Evolutionary conservation across 2,888 invertebrate species (phyloP).

Genomic region (Phyllotreta striolata): DNA sequence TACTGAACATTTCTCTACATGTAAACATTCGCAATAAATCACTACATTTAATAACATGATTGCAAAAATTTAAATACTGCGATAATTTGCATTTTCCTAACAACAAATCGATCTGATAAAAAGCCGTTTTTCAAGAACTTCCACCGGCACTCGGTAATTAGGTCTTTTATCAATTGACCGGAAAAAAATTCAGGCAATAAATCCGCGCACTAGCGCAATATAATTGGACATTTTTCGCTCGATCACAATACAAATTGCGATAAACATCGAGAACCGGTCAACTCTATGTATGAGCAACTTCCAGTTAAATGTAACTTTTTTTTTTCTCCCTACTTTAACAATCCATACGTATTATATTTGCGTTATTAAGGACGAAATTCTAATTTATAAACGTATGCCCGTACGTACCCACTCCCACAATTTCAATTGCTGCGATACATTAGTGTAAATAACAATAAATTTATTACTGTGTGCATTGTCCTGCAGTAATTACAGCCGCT

Average conservation of each 20-base stretch:
- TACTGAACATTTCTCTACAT: too few relatives aligned
- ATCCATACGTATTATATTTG: slow-evolving; percentile 37
- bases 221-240: slow-evolving; percentile 22
- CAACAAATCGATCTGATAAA: not conserved
- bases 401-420: slow-evolving; percentile 39
- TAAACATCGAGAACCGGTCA: slow-evolving; percentile 35
- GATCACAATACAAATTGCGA: slow-evolving; percentile 38
- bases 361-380: slow-evolving; percentile 38
- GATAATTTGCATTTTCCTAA: too few relatives aligned
- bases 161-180: not conserved
- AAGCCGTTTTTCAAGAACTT: slow-evolving; percentile 8
- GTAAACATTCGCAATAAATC: too few relatives aligned
- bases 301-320: slow-evolving; percentile 17
- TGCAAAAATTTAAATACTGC: too few relatives aligned
- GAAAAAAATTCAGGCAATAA: slow-evolving; percentile 18
- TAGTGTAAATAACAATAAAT: slow-evolving; percentile 44
- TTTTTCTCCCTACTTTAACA: slow-evolving; percentile 30
- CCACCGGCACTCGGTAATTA: slow-evolving; percentile 10
- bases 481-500: slow-evolving; percentile 46
- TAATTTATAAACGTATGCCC: slow-evolving; percentile 37
- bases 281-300: slow-evolving; percentile 18
- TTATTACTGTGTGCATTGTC: slow-evolving; percentile 43
- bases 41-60: too few relatives aligned
- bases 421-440: slow-evolving; percentile 43
- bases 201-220: slow-evolving; percentile 25